Base-by-base conservation (phyloP, 2,888 invertebrate genomes). In the Strigamia crassipes region DNA sequence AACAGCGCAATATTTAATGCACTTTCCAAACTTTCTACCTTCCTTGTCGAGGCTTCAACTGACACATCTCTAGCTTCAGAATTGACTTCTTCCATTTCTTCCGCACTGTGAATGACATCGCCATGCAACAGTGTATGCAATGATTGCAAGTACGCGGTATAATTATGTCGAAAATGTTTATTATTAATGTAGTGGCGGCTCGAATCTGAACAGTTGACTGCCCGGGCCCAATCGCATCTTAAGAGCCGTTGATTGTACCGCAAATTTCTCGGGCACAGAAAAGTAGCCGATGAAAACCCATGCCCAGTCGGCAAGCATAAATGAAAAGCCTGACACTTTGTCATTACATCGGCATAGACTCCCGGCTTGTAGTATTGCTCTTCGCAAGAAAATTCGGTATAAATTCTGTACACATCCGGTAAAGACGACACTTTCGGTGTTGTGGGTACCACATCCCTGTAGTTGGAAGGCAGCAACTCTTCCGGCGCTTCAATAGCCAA, bases 401-500 rank as follows among this genome's bases (percentile, higher is more conserved):
- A 51, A 12, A 80, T 51, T 38, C 51, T 51, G 21, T 31, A 23
- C 0, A 80, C 51, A 21, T 80, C 51, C 12, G 80, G 80, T 31
- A 80, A 31, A 23, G 6, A 10, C 5, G 80, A 42, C 13, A 1
- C 21, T 23, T 80, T 80, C 21, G 12, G 21, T 3, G 8, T 31
- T n/a, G 12, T 51, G 6, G 21, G 23, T 46, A 21, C n/a, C 13
- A 51, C n/a, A 5, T 51, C n/a, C n/a, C 21, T 23, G 31, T 80
- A 80, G 13, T 12, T 23, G 2, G 41, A 13, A 21, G 80, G 80
- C 5, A 80, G 46, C 21, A 80, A 51, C 41, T 80, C 80, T 23
- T 46, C 51, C 15, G 80, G 80, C 46, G 80, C 80, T 80, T 80
- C 80, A 10, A 80, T 21, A n/a, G 80, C 80, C 46, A 80, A 80